Conservation (phyloP, 2,888 invertebrate species). For the Troglohyphantes excavatus region DNA sequence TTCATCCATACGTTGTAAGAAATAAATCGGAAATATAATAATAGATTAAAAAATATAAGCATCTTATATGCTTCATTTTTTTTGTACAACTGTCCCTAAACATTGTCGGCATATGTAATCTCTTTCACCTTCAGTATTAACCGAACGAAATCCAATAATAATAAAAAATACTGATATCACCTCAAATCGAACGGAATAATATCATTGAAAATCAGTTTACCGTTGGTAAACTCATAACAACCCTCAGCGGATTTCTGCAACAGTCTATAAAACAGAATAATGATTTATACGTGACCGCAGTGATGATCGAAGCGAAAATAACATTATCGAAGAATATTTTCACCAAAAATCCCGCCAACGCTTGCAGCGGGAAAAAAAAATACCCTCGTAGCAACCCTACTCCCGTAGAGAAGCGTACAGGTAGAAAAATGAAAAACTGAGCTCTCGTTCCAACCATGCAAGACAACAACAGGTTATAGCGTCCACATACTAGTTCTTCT, state of each 20-base stretch:
- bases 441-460: conserved; percentile 65
- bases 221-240: neutral
- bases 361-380: conserved; percentile 15
- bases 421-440: conserved; percentile 72
- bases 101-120: too few species aligned
- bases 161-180: neutral
- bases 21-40: too few species aligned
- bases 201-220: neutral
- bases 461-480: conserved; percentile 74
- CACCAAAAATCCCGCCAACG: conserved; percentile 15
- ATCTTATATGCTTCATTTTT: too few species aligned
- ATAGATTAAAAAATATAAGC: too few species aligned
- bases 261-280: conserved; percentile 13
- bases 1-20: too few species aligned
- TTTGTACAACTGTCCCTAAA: too few species aligned
- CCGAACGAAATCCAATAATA: neutral
- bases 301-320: conserved; percentile 2
- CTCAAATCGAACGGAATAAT: neutral
- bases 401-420: conserved; percentile 65
- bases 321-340: neutral
- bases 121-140: too few species aligned
- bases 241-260: neutral
- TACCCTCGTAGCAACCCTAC: conserved; percentile 51
- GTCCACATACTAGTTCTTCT: conserved; percentile 58
- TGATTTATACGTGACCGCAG: conserved; percentile 17